Base-by-base conservation (phyloP, 2,797 vertebrate species). In the Uromys caudimaculatus region DNA sequence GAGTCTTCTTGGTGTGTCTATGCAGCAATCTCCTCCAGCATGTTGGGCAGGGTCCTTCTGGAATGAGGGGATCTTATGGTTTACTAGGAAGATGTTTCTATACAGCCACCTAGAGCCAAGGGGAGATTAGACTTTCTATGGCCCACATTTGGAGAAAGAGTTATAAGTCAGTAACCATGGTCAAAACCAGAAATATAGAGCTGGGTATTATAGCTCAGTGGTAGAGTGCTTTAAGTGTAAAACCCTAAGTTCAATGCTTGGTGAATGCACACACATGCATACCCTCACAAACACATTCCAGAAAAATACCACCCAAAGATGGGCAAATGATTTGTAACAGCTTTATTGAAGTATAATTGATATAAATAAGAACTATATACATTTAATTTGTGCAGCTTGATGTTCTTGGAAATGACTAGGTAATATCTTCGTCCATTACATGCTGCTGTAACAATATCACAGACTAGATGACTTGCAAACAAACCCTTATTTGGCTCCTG, bases 291-390 rank as follows among this genome's bases (percentile, higher is more conserved):
- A 75, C 47, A 67, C 32, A 79, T 24, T 64, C 38, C 27, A 93
- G 58, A 76, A 95, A 87, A 52, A 58, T 35, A 44, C 24, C 23
- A 69, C 50, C 60, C n/a, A 76, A 83, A 90, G 84, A 64, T 62
- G 12, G 52, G 6, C 58, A 91, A 93, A 47, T 90, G 35, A 93
- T 71, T 69, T 77, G 56, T 69, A 85, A 71, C 24, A 85, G 35
- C 52, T 90, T 91, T 82, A 60, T 35, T 90, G 81, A 90, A 12
- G 35, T 58, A 67, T 64, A 75, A 54, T 29, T 92, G 38, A 91
- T 64, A 75, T 75, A 56, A 73, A 69, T 56, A 79, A 50, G 38
- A 95, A 92, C 38, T 58, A n/a, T 13, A 82, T 23, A 14, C 35
- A 87, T 54, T 73, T 86, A 92, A 82, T 82, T 6, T 38, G 32